These are phyloP conservation scores for Acromyrmex echinatior DNA, from an alignment of 1,140 invertebrate species.

Conservation along the genomic window DNA sequence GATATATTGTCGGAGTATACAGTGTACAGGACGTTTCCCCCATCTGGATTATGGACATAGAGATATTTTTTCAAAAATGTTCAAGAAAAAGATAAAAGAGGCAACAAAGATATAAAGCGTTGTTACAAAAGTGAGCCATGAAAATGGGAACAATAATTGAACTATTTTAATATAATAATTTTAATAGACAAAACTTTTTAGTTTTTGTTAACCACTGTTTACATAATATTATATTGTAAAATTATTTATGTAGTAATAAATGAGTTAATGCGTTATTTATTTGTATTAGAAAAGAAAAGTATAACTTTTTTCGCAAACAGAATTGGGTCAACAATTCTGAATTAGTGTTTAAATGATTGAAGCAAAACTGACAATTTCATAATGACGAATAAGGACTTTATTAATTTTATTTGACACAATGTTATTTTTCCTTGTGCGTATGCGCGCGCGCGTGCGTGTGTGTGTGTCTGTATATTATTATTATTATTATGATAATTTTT, in stretches of 20 bases:
- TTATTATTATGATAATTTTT: too few relatives aligned
- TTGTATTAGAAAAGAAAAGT: too few relatives aligned
- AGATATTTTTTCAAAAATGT: neutral
- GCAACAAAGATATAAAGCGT: neutral
- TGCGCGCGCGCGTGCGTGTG: too few relatives aligned
- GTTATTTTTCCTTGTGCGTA: too few relatives aligned
- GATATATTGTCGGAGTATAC: neutral
- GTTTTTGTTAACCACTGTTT: neutral
- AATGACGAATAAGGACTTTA: too few relatives aligned
- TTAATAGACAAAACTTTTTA: neutral
- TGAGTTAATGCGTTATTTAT: neutral
- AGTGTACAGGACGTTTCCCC: neutral
- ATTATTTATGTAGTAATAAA: neutral
- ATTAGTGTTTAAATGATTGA: too few relatives aligned
- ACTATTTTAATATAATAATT: neutral
- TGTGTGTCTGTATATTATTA: too few relatives aligned
- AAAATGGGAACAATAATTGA: neutral
- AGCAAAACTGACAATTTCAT: too few relatives aligned
- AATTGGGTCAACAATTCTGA: too few relatives aligned
- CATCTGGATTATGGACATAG: neutral
- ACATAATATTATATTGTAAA: neutral
- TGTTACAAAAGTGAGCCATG: neutral
- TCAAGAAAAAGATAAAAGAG: neutral
- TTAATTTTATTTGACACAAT: too few relatives aligned
- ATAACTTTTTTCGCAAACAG: too few relatives aligned